Conservation (phyloP, 2,888 invertebrate species). For the Stegophylla sp. region DNA sequence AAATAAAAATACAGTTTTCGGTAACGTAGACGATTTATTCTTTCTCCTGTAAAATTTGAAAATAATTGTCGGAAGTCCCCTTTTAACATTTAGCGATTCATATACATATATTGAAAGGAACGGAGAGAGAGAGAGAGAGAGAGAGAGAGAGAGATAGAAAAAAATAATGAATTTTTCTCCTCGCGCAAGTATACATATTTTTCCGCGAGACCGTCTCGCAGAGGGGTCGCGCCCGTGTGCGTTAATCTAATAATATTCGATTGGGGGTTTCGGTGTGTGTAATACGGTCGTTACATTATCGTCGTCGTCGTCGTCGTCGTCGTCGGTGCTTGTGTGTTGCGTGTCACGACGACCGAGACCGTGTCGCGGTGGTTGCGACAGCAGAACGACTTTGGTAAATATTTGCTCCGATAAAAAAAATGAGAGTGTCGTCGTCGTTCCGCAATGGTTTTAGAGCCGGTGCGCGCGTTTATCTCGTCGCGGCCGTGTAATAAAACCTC, state of each 20-base stretch:
- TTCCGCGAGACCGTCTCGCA: neutral
- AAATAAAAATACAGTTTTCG: too few relatives aligned
- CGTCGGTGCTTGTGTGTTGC: too few relatives aligned
- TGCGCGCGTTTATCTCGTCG: neutral
- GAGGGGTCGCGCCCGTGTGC: neutral
- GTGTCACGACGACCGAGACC: neutral
- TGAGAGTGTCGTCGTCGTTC: neutral
- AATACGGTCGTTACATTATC: neutral
- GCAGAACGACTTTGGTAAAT: slow-evolving; percentile 25
- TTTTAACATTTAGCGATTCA: too few relatives aligned
- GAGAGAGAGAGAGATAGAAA: too few relatives aligned
- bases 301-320: too few relatives aligned
- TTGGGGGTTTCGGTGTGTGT: too few relatives aligned
- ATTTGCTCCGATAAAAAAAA: slow-evolving; percentile 35
- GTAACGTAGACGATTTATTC: too few relatives aligned
- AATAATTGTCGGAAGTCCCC: too few relatives aligned
- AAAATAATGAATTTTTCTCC: too few relatives aligned
- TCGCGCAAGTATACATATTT: neutral
- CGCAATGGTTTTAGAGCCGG: slow-evolving; percentile 4
- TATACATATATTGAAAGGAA: too few relatives aligned
- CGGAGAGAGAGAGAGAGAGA: too few relatives aligned
- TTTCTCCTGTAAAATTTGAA: too few relatives aligned
- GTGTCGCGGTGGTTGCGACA: neutral
- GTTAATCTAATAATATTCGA: neutral
- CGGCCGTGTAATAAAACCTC: neutral